Percentiles rank a stretch among this genome's conserved stretches.
Conservation (phyloP, 2,888 invertebrate genomes). For the Cheiracanthium punctorium region DNA sequence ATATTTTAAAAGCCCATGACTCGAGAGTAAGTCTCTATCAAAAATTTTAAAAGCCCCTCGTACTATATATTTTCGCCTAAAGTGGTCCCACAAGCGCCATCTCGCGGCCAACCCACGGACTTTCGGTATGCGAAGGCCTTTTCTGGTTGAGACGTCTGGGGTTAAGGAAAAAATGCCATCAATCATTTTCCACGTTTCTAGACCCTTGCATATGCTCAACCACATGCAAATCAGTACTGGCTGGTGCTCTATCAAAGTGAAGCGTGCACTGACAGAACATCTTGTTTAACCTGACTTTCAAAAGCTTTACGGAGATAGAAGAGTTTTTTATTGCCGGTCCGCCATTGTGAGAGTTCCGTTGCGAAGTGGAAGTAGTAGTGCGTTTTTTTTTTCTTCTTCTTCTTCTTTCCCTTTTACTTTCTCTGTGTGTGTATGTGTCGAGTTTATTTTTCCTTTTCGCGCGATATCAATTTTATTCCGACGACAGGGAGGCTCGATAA, state of each 20-base stretch:
- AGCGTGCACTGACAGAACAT: constrained; percentile 68
- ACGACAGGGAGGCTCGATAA: constrained; percentile 65
- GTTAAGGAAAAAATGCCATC: constrained; percentile 61
- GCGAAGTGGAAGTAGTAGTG: constrained; percentile 53
- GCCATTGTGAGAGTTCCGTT: constrained; percentile 55
- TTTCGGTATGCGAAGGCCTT: constrained; percentile 5
- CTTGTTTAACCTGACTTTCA: constrained; percentile 69
- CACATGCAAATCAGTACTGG: constrained; percentile 67
- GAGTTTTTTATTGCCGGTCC: constrained; percentile 66
- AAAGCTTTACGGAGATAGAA: constrained; percentile 69
- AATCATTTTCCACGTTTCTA: constrained; percentile 53
- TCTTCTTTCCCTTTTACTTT: neutral
- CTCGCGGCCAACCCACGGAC: constrained; percentile 47
- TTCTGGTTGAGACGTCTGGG: constrained; percentile 51
- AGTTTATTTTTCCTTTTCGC: constrained; percentile 61
- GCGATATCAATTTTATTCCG: constrained; percentile 62
- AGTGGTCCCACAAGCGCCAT: constrained; percentile 46
- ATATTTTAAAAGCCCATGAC: neutral
- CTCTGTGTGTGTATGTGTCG: constrained; percentile 22
- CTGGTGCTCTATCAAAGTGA: constrained; percentile 70
- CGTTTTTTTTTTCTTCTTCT: constrained; percentile 9
- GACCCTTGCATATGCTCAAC: constrained; percentile 63
- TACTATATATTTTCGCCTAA: neutral
- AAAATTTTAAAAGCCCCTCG: neutral
- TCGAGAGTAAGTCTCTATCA: neutral